Evolutionary conservation across 2,888 invertebrate species (phyloP).

Genomic region (Sminthurides aquaticus): DNA sequence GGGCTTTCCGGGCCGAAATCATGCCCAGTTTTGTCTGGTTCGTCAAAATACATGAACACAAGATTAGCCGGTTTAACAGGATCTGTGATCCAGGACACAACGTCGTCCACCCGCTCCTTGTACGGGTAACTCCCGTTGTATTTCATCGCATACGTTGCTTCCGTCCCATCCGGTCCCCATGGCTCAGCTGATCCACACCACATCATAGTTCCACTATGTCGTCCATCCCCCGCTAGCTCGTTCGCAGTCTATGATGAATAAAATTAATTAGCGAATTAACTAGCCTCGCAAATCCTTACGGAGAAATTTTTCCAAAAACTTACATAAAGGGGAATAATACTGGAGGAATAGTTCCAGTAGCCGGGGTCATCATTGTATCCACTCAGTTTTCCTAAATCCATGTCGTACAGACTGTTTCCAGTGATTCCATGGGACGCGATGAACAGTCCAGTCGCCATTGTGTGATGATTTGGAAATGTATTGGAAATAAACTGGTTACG

Average conservation of each 20-base stretch:
- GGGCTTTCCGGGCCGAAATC: conserved; percentile 53
- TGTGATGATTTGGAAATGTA: conserved; percentile 62
- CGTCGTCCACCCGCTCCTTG: conserved; percentile 53
- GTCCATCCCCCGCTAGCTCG: conserved; percentile 51
- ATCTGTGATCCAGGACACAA: conserved; percentile 56
- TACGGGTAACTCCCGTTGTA: conserved; percentile 10
- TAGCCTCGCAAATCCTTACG: too few species aligned
- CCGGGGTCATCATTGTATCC: conserved; percentile 22
- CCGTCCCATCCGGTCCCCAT: conserved; percentile 50
- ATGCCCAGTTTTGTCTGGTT: conserved; percentile 61
- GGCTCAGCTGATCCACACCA: conserved; percentile 59
- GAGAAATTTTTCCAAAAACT: conserved; percentile 6
- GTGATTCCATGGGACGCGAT: conserved; percentile 63
- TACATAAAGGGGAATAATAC: conserved; percentile 36
- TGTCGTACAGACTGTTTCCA: conserved; percentile 57
- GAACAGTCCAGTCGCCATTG: conserved; percentile 63
- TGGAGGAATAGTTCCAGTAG: conserved; percentile 36
- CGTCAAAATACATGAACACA: conserved; percentile 61
- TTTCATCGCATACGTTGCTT: conserved; percentile 3
- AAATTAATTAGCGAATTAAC: too few species aligned
- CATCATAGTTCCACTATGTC: conserved; percentile 60
- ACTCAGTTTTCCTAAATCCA: conserved; percentile 43
- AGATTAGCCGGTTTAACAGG: conserved; percentile 58
- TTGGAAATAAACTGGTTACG: conserved; percentile 60
- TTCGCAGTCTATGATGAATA: conserved; percentile 47